Evolutionary conservation across 2,113 vertebrate genomes (phyloP).

Genomic region (Gulo gulo): DNA sequence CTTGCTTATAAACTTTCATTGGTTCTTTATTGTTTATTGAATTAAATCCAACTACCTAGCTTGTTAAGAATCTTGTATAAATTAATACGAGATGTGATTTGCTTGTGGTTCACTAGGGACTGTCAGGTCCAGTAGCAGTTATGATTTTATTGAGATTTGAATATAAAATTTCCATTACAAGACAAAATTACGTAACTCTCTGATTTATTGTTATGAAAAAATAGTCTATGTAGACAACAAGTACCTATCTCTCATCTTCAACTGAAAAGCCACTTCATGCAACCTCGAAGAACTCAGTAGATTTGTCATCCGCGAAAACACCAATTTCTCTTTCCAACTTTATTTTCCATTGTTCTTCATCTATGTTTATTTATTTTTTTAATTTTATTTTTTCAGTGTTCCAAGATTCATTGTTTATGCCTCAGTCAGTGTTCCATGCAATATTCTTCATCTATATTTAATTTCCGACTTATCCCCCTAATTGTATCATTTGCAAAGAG

Average conservation of each 20-base stretch:
- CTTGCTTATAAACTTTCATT: conserved; percentile 46
- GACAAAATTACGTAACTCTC: not conserved
- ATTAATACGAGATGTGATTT: not conserved
- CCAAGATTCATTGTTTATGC: too few species aligned
- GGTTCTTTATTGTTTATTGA: conserved; percentile 52
- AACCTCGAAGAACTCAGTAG: not conserved
- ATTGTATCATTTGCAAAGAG: not conserved
- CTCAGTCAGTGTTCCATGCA: too few species aligned
- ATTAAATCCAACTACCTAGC: conserved; percentile 25
- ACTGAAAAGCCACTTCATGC: not conserved
- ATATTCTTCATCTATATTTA: not conserved
- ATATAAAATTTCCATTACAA: conserved; percentile 28
- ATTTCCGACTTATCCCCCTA: not conserved
- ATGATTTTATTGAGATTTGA: conserved; percentile 42
- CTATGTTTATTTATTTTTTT: not conserved
- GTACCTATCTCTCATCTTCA: not conserved
- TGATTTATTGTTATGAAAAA: not conserved
- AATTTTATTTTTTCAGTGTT: too few species aligned
- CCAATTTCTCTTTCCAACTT: not conserved
- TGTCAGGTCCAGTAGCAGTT: not conserved
- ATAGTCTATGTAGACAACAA: not conserved
- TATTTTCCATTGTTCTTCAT: not conserved
- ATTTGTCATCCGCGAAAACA: not conserved
- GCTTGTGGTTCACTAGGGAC: not conserved
- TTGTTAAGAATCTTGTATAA: conserved; percentile 49